Evolutionary conservation across 2,888 invertebrate species (phyloP).

Genomic region (Terebella lapidaria): DNA sequence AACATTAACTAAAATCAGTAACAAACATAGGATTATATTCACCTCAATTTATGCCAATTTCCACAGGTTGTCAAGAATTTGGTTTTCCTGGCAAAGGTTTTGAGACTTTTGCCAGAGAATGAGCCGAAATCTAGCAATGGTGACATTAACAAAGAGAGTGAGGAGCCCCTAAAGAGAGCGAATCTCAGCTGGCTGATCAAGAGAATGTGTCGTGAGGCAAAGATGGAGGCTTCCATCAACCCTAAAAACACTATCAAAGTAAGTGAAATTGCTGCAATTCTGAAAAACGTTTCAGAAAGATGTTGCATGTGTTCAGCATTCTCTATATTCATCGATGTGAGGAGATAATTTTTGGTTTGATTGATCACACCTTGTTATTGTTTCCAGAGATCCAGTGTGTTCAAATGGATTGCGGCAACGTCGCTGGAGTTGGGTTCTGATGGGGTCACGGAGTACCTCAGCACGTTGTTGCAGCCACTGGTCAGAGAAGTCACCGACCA

Average conservation of each 20-base stretch:
- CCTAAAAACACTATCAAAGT: slow-evolving; percentile 69
- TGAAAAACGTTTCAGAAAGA: no score
- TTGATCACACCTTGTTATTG: no score
- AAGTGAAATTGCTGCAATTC: no score
- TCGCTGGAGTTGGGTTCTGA: slow-evolving; percentile 59
- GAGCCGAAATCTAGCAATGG: not conserved
- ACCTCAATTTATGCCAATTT: no score
- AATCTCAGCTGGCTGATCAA: slow-evolving; percentile 56
- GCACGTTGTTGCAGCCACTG: slow-evolving; percentile 69
- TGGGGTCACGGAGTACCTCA: slow-evolving; percentile 61
- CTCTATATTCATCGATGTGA: no score
- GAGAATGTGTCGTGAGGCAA: slow-evolving; percentile 70
- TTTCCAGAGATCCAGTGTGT: slow-evolving; percentile 70
- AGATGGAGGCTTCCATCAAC: slow-evolving; percentile 72
- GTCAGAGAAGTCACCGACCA: slow-evolving; percentile 73
- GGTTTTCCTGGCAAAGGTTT: slow-evolving; percentile 63
- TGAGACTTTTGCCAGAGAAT: slow-evolving; percentile 4
- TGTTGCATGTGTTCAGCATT: no score
- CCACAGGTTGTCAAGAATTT: slow-evolving; percentile 61
- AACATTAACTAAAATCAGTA: no score
- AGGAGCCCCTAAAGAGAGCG: slow-evolving; percentile 15
- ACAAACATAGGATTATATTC: no score
- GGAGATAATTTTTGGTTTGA: no score
- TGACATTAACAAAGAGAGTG: slow-evolving; percentile 1
- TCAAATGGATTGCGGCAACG: slow-evolving; percentile 77